Evolutionary conservation across 2,888 invertebrate genomes (phyloP), one percentile per base, ranked within the genome.

Genomic region (Scaptomyza caliginosa): DNA sequence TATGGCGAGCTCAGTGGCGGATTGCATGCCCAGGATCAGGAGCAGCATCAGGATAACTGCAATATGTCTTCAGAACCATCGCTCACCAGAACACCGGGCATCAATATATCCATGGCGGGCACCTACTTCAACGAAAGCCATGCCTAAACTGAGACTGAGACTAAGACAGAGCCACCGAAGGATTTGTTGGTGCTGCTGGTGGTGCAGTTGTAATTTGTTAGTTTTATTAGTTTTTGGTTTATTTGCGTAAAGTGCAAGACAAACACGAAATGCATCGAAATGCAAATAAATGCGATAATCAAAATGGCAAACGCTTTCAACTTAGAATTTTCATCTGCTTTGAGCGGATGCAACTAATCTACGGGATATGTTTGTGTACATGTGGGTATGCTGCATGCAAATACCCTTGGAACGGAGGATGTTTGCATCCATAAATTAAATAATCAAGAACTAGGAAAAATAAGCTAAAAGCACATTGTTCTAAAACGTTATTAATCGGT

Each of bases 231-330:
- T 59, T 51, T 45, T 63, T 45, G 45, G 58, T 72, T 65, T 83
- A 46, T 70, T 77, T 83, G 63, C 45, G 30, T 13, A 24, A 49
- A 51, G 39, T 59, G 59, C 67, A 55, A 60, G 51, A 64, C 46
- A 64, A 73, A 68, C 63, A 56, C 55, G 34, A 73, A 77, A 73
- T 48, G 62, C 66, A 60, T 71, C 60, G 42, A 65, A 82, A 74
- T 59, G 56, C 73, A 86, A 81, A 85, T 86, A 86, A 84, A 85
- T 69, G 72, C 82, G 64, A 75, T 86, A 81, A 81, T 86, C 81
- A 78, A 78, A 84, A 67, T 69, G 67, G 58, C 67, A 58, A 58
- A 50, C 39, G 42, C 28, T 8, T 30, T 24, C 32, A 23, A 4
- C 16, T 39, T 26, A n/a, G 19, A 40, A 28, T 34, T 17, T n/a